Evolutionary conservation across 2,888 invertebrate species (phyloP), one percentile per base, ranked within the genome.

Genomic region (Diarsia brunnea): DNA sequence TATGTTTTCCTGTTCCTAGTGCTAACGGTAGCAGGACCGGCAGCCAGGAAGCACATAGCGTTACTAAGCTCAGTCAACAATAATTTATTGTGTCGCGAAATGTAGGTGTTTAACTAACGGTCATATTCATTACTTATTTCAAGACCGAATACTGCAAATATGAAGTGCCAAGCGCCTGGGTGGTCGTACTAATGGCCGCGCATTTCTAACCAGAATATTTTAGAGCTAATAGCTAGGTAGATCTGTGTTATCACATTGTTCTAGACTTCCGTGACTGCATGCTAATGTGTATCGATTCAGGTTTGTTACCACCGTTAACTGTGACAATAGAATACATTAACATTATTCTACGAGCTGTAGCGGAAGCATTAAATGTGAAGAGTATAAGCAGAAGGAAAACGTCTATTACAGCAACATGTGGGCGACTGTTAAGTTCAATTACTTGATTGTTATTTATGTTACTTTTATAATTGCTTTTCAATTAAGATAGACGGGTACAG

Each of bases 391-490:
- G 68, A 66, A 86, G 83, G 77, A 79, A 81, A 68, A 66, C 61
- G 55, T 82, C 66, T 60, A 89, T 84, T 84, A 87, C 85, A 80
- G 75, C 21, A 53, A 51, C 66, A 73, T 77, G 92, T 91, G 92
- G 92, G 92, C 90, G 93, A 90, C 90, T 89, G 92, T 89, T 92
- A 86, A 85, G 87, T 90, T 90, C 90, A 92, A 92, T 93, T 91
- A 88, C 83, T 88, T 92, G 90, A 95, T 94, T 94, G 95, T 91
- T 95, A 95, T 95, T 95, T 94, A 95, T 94, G 93, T 90, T 79
- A 84, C 81, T 87, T 87, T 89, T 90, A 90, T 93, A 94, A 94
- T 93, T 92, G 91, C 88, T 91, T 92, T 93, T 92, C 92, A 93
- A 93, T 95, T 93, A 92, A 88, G 90, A 90, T 84, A 83, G 78